Conservation (phyloP, 1,140 invertebrate genomes). For the Drosophila lacertosa region DNA sequence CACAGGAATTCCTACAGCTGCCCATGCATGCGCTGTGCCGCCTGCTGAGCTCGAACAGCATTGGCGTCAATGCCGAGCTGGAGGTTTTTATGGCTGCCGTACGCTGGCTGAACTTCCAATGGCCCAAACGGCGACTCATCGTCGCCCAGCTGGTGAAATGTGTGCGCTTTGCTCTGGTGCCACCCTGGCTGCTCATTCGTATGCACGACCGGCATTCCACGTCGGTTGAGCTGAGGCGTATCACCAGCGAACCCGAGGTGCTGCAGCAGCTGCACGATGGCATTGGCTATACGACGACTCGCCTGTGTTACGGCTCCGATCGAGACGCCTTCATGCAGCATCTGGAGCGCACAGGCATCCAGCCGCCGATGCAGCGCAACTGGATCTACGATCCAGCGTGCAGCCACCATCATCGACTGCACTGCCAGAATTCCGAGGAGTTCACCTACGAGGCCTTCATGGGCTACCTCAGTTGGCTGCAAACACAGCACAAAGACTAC, state of each 20-base stretch:
- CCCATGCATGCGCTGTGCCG: conserved; percentile 21
- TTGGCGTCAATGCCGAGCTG: conserved; percentile 55
- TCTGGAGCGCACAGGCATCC: conserved; percentile 17
- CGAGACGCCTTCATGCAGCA: conserved; percentile 43
- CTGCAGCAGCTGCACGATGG: conserved; percentile 51
- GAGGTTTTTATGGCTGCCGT: conserved; percentile 62
- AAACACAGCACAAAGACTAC: conserved; percentile 40
- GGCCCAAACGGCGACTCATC: conserved; percentile 42
- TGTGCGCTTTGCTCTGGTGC: conserved; percentile 53
- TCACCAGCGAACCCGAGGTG: conserved; percentile 27
- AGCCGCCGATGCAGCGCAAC: conserved; percentile 35
- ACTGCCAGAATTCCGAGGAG: conserved; percentile 37
- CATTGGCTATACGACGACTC: conserved; percentile 56
- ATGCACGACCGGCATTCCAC: conserved; percentile 25
- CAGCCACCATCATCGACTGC: conserved; percentile 55
- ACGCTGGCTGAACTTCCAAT: conserved; percentile 53
- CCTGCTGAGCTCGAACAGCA: conserved; percentile 36
- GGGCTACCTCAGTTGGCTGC: conserved; percentile 42
- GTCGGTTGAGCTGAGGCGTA: conserved; percentile 20
- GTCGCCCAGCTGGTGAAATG: conserved; percentile 8
- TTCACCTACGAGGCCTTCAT: conserved; percentile 47
- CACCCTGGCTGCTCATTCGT: conserved; percentile 52
- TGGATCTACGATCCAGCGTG: conserved; percentile 63
- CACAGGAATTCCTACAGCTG: conserved; percentile 51
- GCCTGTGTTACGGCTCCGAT: conserved; percentile 50